A percentile compares a stretch with the other conserved stretches of the same genome.
Evolutionary conservation across 2,797 vertebrate genomes (phyloP).

Genomic region (Trachops cirrhosus): DNA sequence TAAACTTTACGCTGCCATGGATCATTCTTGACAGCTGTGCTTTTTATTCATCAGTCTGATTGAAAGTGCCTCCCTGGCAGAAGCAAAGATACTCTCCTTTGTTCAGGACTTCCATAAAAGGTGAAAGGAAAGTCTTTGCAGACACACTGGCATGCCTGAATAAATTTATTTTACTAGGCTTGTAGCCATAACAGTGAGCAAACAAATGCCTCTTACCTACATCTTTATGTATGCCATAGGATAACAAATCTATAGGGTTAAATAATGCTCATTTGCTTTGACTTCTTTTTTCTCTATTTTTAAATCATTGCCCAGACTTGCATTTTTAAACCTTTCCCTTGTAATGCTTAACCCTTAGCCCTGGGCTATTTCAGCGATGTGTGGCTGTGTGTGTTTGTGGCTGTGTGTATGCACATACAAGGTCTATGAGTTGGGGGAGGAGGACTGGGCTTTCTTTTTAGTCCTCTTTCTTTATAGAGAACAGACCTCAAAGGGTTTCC

Average conservation of each 20-base stretch:
- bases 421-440: background rate
- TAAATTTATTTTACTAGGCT: slow-evolving; percentile 70
- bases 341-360: slow-evolving; percentile 27
- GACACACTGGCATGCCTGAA: slow-evolving; percentile 70
- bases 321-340: slow-evolving; percentile 20
- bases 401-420: background rate
- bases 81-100: slow-evolving; percentile 74
- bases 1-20: slow-evolving; percentile 56
- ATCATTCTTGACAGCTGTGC: slow-evolving; percentile 75
- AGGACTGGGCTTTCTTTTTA: slow-evolving; percentile 4
- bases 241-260: slow-evolving; percentile 39
- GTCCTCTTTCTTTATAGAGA: slow-evolving; percentile 62
- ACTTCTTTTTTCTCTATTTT: slow-evolving; percentile 33
- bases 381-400: background rate
- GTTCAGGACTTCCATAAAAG: slow-evolving; percentile 79
- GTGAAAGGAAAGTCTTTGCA: slow-evolving; percentile 73
- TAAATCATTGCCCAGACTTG: slow-evolving; percentile 10
- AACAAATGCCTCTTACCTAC: slow-evolving; percentile 60
- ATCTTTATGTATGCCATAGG: slow-evolving; percentile 1
- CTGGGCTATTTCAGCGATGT: slow-evolving; percentile 29
- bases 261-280: slow-evolving; percentile 34
- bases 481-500: slow-evolving; percentile 62
- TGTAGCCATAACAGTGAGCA: slow-evolving; percentile 67
- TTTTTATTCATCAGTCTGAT: slow-evolving; percentile 75
- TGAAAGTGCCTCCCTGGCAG: slow-evolving; percentile 74